Evolutionary conservation across 2,888 invertebrate species (phyloP), one percentile per base, ranked within the genome.

Genomic region (Drosophila falleni): DNA sequence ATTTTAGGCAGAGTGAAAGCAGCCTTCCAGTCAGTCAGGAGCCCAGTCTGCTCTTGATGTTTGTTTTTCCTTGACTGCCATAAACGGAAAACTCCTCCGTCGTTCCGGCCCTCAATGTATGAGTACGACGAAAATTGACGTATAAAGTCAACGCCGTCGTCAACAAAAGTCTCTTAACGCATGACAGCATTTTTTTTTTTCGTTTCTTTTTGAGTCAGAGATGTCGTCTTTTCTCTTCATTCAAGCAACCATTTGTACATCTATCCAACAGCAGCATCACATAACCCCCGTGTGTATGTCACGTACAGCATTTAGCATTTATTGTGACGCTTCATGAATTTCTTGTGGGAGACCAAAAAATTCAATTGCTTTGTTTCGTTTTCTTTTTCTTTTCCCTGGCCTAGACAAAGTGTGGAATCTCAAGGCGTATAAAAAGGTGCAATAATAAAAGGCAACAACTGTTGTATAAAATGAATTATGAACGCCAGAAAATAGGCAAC

Each of bases 261-360:
- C 33, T 33, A 9, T 33, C 16, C 61, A 62, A 35, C 46, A 42
- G 13, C 59, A 55, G 62, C 68, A 55, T 61, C 54, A 62, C 47
- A 60, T 69, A 67, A 74, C 79, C 65, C 71, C 59, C 49, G 46
- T 64, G 81, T 71, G 71, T 73, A 66, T 82, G 76, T 69, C 87
- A 86, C 83, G 89, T 86, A 83, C 84, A 87, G 73, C 81, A 75
- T 84, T 89, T 84, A 84, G 89, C 87, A 74, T 84, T 89, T 84
- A 84, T 87, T 80, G 71, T 80, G 78, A 54, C 70, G 66, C 50
- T 86, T 70, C 73, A 66, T 63, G 56, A 70, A 73, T 74, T 85
- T 71, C 58, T 66, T 61, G 42, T 63, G 58, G 47, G 39, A 54
- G 35, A 67, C 69, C 50, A 58, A 50, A 56, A 87, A 84, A 84